phyloP scores from a whole-genome alignment of 2,888 invertebrate genomes.

The Pristionchus exspectatus region DNA sequence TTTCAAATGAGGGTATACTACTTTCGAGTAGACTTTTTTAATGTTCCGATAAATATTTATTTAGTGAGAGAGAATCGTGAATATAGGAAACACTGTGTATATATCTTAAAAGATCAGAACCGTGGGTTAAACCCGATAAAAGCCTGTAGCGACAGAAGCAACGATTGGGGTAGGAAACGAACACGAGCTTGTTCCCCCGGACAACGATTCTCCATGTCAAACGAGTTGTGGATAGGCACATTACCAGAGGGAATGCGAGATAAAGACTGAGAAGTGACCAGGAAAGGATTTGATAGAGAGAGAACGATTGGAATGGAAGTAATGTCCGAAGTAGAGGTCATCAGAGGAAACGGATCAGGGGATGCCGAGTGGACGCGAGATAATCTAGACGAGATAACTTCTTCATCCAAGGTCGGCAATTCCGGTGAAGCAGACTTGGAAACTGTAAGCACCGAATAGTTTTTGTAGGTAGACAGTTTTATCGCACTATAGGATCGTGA shows the following conservation, averaged over 20 bases:
- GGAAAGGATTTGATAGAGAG: not conserved
- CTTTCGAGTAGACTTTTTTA: conserved; percentile 16
- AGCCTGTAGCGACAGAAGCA: not conserved
- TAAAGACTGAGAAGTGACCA: not conserved
- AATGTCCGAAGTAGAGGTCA: no score
- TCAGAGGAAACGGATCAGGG: not conserved
- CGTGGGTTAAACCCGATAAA: not conserved
- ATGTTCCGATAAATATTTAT: not conserved
- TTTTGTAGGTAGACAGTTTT: not conserved
- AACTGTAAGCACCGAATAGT: not conserved
- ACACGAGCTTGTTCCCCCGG: not conserved
- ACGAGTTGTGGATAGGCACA: not conserved
- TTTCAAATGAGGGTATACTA: conserved; percentile 5
- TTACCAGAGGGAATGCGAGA: not conserved
- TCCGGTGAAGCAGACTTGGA: not conserved
- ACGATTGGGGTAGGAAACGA: not conserved
- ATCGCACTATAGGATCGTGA: not conserved
- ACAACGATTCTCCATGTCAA: not conserved
- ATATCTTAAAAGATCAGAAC: not conserved
- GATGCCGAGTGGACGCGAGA: not conserved
- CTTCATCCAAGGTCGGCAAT: not conserved
- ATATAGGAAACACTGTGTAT: no score
- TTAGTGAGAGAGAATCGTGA: not conserved
- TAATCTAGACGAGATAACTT: not conserved
- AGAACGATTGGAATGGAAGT: not conserved